Evolutionary conservation across 2,113 vertebrate species (phyloP).

Genomic region (Oryzias melastigma): DNA sequence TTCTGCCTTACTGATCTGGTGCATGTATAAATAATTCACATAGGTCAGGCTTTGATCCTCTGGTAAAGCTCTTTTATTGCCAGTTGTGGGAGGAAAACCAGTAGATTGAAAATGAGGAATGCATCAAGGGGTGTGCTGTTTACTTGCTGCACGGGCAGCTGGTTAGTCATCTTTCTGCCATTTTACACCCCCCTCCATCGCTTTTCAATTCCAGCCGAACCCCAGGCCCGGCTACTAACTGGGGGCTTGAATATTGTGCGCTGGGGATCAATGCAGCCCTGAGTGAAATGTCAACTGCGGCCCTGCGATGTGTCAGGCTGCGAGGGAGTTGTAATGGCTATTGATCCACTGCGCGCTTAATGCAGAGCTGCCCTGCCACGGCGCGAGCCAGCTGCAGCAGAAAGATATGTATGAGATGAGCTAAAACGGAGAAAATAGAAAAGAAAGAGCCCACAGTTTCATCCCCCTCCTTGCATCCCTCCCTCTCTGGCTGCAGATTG

Average conservation of each 20-base stretch:
- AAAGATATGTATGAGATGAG: conserved; percentile 92
- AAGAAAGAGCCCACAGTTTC: conserved; percentile 74
- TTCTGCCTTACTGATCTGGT: conserved; percentile 41
- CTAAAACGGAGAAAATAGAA: conserved; percentile 91
- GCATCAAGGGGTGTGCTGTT: conserved; percentile 86
- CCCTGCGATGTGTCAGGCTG: conserved; percentile 96
- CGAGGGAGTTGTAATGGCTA: conserved; percentile 99
- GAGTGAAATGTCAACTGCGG: conserved; percentile 95
- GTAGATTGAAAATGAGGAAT: conserved; percentile 84
- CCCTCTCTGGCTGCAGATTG: conserved; percentile 92
- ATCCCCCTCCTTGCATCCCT: conserved; percentile 85
- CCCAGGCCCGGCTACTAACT: conserved; percentile 86
- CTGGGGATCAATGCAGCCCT: conserved; percentile 94
- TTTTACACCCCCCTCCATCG: conserved; percentile 68
- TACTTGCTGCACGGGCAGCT: conserved; percentile 87
- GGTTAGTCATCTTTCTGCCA: conserved; percentile 78
- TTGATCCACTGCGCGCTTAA: conserved; percentile 98
- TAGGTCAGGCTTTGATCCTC: conserved; percentile 83
- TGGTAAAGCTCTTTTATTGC: conserved; percentile 76
- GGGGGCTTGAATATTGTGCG: conserved; percentile 93
- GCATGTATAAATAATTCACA: conserved; percentile 58
- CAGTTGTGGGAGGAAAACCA: conserved; percentile 85
- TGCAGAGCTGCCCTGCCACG: conserved; percentile 85
- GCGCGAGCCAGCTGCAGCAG: conserved; percentile 89
- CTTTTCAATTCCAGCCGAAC: conserved; percentile 91